Evolutionary conservation across 2,888 invertebrate genomes (phyloP).

Genomic region (Xestia ashworthii): DNA sequence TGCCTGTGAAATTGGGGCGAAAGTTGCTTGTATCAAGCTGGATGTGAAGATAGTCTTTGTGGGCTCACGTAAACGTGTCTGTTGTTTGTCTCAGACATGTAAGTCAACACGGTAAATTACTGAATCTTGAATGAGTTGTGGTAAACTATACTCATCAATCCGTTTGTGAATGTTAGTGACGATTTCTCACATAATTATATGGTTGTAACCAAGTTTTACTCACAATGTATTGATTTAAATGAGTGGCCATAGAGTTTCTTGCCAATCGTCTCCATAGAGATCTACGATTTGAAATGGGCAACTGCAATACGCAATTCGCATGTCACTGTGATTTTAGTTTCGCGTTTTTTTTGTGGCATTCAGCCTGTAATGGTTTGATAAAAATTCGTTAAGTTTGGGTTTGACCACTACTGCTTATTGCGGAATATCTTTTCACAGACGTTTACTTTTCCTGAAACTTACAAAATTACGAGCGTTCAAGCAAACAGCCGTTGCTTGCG

Average conservation of each 20-base stretch:
- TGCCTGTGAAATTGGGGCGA: constrained; percentile 16
- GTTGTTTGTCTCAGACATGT: neutral
- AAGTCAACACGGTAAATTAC: neutral
- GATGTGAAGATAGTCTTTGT: constrained; percentile 6
- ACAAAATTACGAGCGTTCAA: neutral
- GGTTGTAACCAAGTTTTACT: too few species aligned
- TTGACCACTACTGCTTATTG: too few species aligned
- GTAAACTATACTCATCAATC: neutral
- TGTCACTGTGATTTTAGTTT: too few species aligned
- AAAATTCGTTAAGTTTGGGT: too few species aligned
- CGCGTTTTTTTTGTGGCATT: too few species aligned
- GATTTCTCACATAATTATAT: too few species aligned
- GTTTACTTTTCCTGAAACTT: neutral
- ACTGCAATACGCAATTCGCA: too few species aligned
- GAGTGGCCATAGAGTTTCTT: too few species aligned
- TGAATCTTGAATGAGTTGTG: neutral
- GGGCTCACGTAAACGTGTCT: neutral
- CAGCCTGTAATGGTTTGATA: too few species aligned
- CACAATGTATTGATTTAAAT: too few species aligned
- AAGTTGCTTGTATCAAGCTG: constrained; percentile 15
- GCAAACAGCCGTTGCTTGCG: neutral
- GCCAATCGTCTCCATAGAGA: too few species aligned
- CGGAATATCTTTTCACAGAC: neutral
- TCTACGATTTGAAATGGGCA: too few species aligned
- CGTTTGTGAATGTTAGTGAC: neutral